phyloP scores from a whole-genome alignment of 2,888 invertebrate genomes.

The Gymnoscelis rufifasciata region DNA sequence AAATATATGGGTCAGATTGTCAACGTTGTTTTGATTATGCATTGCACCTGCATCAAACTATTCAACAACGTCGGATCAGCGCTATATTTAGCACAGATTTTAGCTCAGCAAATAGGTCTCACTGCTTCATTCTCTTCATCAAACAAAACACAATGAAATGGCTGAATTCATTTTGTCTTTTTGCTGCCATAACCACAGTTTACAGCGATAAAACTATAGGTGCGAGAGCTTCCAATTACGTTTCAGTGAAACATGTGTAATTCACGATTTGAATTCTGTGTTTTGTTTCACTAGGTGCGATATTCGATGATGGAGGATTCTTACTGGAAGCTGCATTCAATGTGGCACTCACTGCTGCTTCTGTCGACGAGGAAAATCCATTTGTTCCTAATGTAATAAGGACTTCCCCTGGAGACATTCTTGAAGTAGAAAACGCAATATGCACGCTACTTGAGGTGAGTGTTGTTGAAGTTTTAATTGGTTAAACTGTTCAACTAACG shows the following conservation, averaged over 20 bases:
- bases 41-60: constrained; percentile 6
- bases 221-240: constrained; percentile 11
- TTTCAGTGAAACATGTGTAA: background rate
- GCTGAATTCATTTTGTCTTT: constrained; percentile 11
- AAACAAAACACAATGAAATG: constrained; percentile 17
- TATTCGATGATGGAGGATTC: constrained; percentile 78
- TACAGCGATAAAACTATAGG: constrained; percentile 23
- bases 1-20: too few relatives aligned
- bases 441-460: constrained; percentile 76
- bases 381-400: constrained; percentile 51
- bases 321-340: constrained; percentile 77
- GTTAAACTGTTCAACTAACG: constrained; percentile 6
- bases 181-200: constrained; percentile 10
- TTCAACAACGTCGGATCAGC: constrained; percentile 18
- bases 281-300: constrained; percentile 68
- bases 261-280: background rate
- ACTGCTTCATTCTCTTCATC: constrained; percentile 8
- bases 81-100: constrained; percentile 37
- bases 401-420: constrained; percentile 74
- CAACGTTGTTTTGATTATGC: background rate
- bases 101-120: constrained; percentile 30
- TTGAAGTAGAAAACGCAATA: constrained; percentile 73
- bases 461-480: constrained; percentile 11
- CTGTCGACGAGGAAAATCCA: constrained; percentile 61
- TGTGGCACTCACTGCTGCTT: constrained; percentile 72